These are phyloP conservation scores for Perca fluviatilis DNA, from an alignment of 2,113 vertebrate species.

Conservation along the genomic window DNA sequence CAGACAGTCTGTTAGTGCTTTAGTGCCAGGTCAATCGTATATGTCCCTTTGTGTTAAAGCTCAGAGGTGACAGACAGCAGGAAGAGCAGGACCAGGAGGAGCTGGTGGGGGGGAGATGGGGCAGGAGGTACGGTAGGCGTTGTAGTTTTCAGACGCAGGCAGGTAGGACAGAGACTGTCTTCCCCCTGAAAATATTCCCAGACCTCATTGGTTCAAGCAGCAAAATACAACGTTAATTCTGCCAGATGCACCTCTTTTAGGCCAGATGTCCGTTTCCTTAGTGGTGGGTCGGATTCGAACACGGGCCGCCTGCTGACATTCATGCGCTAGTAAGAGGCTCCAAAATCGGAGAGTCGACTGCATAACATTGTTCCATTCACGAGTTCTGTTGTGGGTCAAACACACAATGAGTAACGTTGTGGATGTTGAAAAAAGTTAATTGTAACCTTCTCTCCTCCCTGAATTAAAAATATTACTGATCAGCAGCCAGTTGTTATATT, in stretches of 20 bases:
- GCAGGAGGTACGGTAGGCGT: neutral
- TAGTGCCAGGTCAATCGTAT: slow-evolving; percentile 71
- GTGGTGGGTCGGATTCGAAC: too few species aligned
- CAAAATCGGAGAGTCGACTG: neutral
- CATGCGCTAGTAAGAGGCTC: neutral
- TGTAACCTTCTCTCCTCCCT: neutral
- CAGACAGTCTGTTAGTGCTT: slow-evolving; percentile 78
- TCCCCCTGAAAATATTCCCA: too few species aligned
- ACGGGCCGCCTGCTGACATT: neutral
- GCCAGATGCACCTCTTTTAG: too few species aligned
- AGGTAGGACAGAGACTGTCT: neutral
- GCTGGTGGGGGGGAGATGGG: neutral
- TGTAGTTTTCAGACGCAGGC: slow-evolving; percentile 4
- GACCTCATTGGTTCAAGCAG: too few species aligned
- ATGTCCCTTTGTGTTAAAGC: slow-evolving; percentile 76
- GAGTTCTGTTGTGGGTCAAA: neutral
- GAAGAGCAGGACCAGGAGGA: slow-evolving; percentile 1
- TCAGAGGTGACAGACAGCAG: slow-evolving; percentile 68
- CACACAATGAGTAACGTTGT: neutral
- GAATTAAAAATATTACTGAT: neutral
- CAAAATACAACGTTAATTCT: too few species aligned
- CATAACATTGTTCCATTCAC: neutral
- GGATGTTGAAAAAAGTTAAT: neutral
- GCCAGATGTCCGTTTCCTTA: too few species aligned
- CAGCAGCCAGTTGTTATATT: neutral